phyloP scores from a whole-genome alignment of 1,140 invertebrate species.

The Cydia fagiglandana region DNA sequence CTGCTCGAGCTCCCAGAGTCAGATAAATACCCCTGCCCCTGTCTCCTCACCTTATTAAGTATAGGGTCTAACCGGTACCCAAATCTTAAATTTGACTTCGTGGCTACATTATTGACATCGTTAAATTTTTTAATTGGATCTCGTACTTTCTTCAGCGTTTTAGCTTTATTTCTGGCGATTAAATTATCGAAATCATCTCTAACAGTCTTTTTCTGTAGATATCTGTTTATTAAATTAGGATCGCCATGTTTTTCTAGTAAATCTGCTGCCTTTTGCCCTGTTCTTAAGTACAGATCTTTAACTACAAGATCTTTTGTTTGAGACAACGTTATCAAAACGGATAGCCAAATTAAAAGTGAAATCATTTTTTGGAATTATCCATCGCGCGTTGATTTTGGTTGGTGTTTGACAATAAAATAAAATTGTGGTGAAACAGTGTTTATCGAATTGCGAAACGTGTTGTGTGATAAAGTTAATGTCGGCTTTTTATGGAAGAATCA shows the following conservation, averaged over 20 bases:
- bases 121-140: neutral
- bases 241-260: neutral
- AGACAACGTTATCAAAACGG: neutral
- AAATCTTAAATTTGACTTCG: neutral
- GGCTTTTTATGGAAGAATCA: constrained; percentile 5
- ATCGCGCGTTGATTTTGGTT: neutral
- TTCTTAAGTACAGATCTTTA: neutral
- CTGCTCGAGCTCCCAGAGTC: neutral
- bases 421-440: neutral
- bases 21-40: too few relatives aligned
- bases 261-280: neutral
- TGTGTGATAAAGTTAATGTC: constrained; percentile 6
- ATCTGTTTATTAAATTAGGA: neutral
- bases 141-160: too few relatives aligned
- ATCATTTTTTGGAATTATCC: neutral
- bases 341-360: neutral
- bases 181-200: neutral
- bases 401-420: neutral
- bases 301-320: neutral
- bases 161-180: neutral
- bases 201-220: neutral
- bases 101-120: neutral
- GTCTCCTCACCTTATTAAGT: neutral
- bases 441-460: constrained; percentile 16
- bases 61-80: neutral